phyloP scores from a whole-genome alignment of 1,140 invertebrate genomes.

The Aphaenogaster ashmeadi region DNA sequence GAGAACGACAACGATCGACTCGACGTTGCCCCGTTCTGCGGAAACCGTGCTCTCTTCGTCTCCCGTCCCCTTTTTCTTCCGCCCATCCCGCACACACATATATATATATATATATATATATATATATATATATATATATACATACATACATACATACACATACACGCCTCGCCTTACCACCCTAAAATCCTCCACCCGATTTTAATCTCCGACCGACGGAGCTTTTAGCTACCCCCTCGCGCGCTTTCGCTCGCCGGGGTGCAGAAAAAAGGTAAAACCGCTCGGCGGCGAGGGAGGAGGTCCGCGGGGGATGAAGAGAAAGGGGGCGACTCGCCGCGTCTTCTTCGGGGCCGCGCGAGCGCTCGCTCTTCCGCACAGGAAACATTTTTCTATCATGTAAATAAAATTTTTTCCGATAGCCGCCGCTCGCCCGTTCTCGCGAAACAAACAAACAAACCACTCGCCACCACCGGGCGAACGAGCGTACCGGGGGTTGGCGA shows the following conservation, averaged over 20 bases:
- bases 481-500: conserved; percentile 45
- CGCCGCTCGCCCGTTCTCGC: conserved; percentile 55
- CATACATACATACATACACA: background rate
- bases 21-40: conserved; percentile 35
- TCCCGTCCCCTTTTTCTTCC: conserved; percentile 13
- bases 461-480: conserved; percentile 63
- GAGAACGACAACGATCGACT: conserved; percentile 61
- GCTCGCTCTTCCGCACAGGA: conserved; percentile 49
- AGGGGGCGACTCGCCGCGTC: conserved; percentile 23
- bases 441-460: conserved; percentile 74
- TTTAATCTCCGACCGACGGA: conserved; percentile 65
- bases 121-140: background rate
- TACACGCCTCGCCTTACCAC: conserved; percentile 48
- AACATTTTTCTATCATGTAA: conserved; percentile 66
- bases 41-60: conserved; percentile 45
- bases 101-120: background rate
- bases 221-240: conserved; percentile 62
- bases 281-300: conserved; percentile 26
- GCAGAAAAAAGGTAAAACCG: conserved; percentile 56
- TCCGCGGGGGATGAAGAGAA: conserved; percentile 5
- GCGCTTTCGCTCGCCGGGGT: conserved; percentile 44
- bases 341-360: conserved; percentile 26
- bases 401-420: conserved; percentile 74
- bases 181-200: conserved; percentile 64
- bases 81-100: background rate